Conservation (phyloP, 2,888 invertebrate species). For the Diogma glabrata region DNA sequence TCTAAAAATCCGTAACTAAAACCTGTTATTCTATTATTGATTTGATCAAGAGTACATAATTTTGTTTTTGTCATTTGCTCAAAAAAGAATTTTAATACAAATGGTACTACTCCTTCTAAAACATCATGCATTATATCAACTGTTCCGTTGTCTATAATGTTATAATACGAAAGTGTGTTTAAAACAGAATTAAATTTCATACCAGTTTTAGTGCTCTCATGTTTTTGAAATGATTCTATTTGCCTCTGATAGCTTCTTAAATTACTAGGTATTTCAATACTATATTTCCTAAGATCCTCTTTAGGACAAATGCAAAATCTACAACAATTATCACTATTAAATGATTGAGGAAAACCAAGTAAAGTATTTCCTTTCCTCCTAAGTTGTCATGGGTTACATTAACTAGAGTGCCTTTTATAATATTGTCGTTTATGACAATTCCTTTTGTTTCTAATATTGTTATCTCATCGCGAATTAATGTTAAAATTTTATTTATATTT, state of each 20-base stretch:
- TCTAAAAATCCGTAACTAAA: conserved; percentile 5
- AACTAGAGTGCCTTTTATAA: not conserved
- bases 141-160: not conserved
- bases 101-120: conserved; percentile 8
- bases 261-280: not conserved
- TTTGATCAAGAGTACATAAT: not conserved
- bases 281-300: not conserved
- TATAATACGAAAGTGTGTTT: not conserved
- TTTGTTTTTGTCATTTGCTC: not conserved
- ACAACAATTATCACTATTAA: conserved; percentile 9
- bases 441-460: not conserved
- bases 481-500: conserved; percentile 7
- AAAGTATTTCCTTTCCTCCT: conserved; percentile 9
- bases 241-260: not conserved
- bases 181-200: conserved; percentile 5
- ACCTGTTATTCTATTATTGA: not conserved
- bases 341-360: conserved; percentile 10
- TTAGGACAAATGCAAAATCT: conserved; percentile 3
- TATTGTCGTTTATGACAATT: not conserved
- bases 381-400: conserved; percentile 9
- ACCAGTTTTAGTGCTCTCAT: not conserved
- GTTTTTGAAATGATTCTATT: not conserved
- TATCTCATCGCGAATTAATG: conserved; percentile 1
- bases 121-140: conserved; percentile 11
- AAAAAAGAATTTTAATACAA: conserved; percentile 5